Evolutionary conservation across 2,113 vertebrate species (phyloP).

Genomic region (Gymnobelideus leadbeateri): DNA sequence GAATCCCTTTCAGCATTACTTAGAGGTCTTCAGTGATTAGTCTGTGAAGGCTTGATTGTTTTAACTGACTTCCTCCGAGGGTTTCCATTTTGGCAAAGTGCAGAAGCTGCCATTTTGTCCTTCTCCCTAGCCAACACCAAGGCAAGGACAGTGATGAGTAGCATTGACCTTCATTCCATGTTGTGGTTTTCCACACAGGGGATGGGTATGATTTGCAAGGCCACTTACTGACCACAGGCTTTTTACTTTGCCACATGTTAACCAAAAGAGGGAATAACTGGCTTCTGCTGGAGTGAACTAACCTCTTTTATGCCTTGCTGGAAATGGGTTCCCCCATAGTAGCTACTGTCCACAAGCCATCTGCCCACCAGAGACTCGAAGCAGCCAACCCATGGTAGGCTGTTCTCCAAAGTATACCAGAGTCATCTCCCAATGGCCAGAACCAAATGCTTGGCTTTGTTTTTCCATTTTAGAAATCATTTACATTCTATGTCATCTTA

Average conservation of each 20-base stretch:
- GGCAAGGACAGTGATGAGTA: background rate
- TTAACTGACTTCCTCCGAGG: background rate
- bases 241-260: slow-evolving; percentile 47
- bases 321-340: background rate
- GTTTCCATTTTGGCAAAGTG: accelerated
- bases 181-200: slow-evolving; percentile 68
- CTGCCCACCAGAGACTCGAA: slow-evolving; percentile 33
- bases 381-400: background rate
- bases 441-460: background rate
- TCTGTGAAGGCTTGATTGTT: background rate
- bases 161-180: background rate
- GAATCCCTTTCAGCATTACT: slow-evolving; percentile 15
- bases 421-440: background rate
- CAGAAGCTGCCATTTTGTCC: background rate
- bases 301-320: slow-evolving; percentile 10
- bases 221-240: slow-evolving; percentile 69
- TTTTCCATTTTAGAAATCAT: background rate
- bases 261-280: slow-evolving; percentile 60
- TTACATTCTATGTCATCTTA: background rate
- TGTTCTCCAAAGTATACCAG: accelerated
- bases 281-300: background rate
- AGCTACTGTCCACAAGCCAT: background rate
- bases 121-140: background rate
- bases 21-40: background rate
- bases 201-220: slow-evolving; percentile 56